phyloP scores from a whole-genome alignment of 1,140 invertebrate species.

The Drosophila paulistorum region DNA sequence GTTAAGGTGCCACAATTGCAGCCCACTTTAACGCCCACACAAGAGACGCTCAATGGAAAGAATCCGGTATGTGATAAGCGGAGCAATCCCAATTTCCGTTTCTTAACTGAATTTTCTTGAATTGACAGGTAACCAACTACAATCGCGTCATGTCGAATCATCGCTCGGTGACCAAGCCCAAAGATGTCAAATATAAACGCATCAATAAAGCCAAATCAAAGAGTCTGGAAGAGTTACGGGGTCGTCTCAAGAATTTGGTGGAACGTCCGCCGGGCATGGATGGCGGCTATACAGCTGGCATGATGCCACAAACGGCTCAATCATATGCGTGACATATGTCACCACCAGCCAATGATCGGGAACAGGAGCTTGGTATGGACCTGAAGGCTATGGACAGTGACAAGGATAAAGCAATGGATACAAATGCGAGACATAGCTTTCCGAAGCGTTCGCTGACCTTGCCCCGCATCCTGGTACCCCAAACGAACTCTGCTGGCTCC shows the following conservation, averaged over 20 bases:
- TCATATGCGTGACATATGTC: slow-evolving; percentile 81
- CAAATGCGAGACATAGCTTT: slow-evolving; percentile 45
- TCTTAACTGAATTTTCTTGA: neutral
- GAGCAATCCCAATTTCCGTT: too few relatives aligned
- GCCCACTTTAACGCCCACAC: slow-evolving; percentile 22
- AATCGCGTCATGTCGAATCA: slow-evolving; percentile 95
- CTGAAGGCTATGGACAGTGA: neutral
- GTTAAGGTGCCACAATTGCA: slow-evolving; percentile 68
- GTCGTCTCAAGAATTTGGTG: slow-evolving; percentile 92
- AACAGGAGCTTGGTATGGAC: neutral
- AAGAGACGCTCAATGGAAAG: slow-evolving; percentile 57
- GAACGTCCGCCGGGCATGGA: slow-evolving; percentile 85
- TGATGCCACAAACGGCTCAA: slow-evolving; percentile 78
- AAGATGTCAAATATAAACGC: slow-evolving; percentile 94
- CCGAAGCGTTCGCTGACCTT: slow-evolving; percentile 74
- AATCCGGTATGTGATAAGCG: slow-evolving; percentile 26
- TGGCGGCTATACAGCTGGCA: slow-evolving; percentile 54
- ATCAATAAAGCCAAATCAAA: slow-evolving; percentile 96
- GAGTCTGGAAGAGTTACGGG: slow-evolving; percentile 92
- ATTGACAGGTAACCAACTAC: slow-evolving; percentile 89
- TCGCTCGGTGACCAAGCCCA: slow-evolving; percentile 93
- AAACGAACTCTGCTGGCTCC: slow-evolving; percentile 22
- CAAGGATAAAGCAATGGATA: neutral
- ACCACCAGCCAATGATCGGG: slow-evolving; percentile 16
- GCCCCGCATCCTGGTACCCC: slow-evolving; percentile 72